Percentiles rank a stretch among this genome's conserved stretches.
Conservation (phyloP, 1,140 invertebrate species). For the Bombyx mandarina region DNA sequence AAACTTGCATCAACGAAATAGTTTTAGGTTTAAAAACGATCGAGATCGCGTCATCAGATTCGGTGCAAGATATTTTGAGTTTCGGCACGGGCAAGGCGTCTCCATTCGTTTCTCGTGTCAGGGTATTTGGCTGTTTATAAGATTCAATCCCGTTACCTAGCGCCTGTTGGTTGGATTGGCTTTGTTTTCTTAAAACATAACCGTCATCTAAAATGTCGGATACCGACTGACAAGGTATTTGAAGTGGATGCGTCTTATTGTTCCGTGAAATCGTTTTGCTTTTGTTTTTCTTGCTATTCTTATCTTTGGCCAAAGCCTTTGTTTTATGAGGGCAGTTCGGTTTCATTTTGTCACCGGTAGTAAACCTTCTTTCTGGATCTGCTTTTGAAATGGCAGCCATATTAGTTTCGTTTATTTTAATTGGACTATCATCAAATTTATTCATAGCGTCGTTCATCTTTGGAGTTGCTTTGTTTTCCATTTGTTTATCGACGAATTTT, state of each 20-base stretch:
- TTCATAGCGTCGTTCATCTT: too few relatives aligned
- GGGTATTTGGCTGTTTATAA: too few relatives aligned
- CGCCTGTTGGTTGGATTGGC: too few relatives aligned
- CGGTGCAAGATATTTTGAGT: slow-evolving; percentile 5
- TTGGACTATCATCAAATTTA: too few relatives aligned
- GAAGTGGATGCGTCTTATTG: slow-evolving; percentile 5
- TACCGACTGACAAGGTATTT: slow-evolving; percentile 20
- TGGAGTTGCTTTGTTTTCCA: too few relatives aligned
- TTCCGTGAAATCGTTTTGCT: neutral
- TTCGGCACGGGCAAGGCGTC: neutral
- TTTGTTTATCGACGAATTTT: neutral
- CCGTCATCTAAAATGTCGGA: slow-evolving; percentile 18
- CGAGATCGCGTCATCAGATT: slow-evolving; percentile 14
- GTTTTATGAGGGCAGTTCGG: too few relatives aligned
- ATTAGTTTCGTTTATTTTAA: too few relatives aligned
- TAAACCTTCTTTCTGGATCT: too few relatives aligned
- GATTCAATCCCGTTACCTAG: too few relatives aligned
- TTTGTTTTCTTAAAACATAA: neutral
- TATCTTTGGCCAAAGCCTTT: neutral
- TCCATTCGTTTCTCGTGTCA: too few relatives aligned
- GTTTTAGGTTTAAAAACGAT: slow-evolving; percentile 22
- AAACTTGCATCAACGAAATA: slow-evolving; percentile 19
- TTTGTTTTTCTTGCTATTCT: neutral
- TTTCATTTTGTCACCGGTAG: too few relatives aligned
- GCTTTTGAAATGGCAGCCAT: too few relatives aligned